A percentile compares a stretch with the other conserved stretches of the same genome.
These are phyloP conservation scores for Lissonota sp. DNA, from an alignment of 2,888 invertebrate species.

Conservation along the genomic window DNA sequence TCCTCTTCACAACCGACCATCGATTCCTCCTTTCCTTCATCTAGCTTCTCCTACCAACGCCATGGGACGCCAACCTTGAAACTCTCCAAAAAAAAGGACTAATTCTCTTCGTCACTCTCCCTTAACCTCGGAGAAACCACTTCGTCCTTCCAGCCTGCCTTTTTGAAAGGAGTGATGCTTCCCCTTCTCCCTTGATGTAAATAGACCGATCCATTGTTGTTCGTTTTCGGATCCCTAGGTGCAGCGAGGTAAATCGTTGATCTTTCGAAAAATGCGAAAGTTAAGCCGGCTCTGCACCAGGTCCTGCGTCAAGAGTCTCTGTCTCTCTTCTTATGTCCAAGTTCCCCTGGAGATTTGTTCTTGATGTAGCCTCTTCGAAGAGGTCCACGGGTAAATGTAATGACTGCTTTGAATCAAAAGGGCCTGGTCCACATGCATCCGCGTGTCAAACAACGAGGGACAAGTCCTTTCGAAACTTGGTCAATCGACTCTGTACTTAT, in stretches of 20 bases:
- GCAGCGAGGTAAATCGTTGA: conserved; percentile 54
- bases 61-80: background rate
- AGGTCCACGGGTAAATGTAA: conserved; percentile 22
- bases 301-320: conserved; percentile 21
- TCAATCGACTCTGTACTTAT: no score
- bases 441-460: background rate
- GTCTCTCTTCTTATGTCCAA: no score
- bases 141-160: conserved; percentile 38
- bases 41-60: conserved; percentile 11
- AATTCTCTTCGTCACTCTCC: conserved; percentile 1
- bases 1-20: conserved; percentile 17
- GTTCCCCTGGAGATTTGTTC: conserved; percentile 20
- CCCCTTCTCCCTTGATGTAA: conserved; percentile 50
- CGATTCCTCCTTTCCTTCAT: conserved; percentile 26
- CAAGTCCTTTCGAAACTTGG: conserved; percentile 1
- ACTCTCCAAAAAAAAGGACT: conserved; percentile 18
- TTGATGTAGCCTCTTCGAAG: conserved; percentile 40
- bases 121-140: background rate
- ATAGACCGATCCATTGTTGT: conserved; percentile 59
- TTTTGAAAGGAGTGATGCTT: conserved; percentile 62
- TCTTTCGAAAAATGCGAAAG: conserved; percentile 65
- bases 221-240: conserved; percentile 34
- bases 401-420: background rate
- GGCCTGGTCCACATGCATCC: background rate
- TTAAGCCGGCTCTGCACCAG: conserved; percentile 47